Evolutionary conservation across 2,888 invertebrate species (phyloP), one percentile per base, ranked within the genome.

Genomic region (Atherix ibis): DNA sequence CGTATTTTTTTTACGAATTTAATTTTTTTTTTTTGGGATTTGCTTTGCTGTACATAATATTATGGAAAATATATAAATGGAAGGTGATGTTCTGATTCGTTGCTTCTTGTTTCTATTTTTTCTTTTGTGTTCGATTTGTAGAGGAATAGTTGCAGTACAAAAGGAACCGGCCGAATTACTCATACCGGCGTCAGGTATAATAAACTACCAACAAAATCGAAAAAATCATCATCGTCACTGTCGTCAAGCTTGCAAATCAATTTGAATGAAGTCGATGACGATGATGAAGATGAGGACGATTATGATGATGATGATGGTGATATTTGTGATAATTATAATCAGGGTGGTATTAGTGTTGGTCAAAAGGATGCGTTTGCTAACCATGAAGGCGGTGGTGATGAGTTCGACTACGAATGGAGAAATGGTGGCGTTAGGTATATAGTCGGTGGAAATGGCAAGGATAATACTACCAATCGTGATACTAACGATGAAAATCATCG

Each of bases 171-270:
- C 15, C 19, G 28, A 13, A 26, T 31, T 12, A 38, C 40, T 5
- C 50, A 55, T 27, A 52, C 52, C 22, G 54, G 54, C 16, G 51
- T 56, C 10, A 49, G 53, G 12, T 59, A 59, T 39, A 53, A 52
- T 19, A 58, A 59, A 45, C 47, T 58, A 32, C 46, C 50, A 25
- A 50, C 45, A 31, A 47, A 48, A 30, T 32, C 31, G n/a, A 38
- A 43, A 40, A 42, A 45, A 43, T 37, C 39, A n/a, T 35, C 40
- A 29, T 30, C 40, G 9, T 44, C 43, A 9, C 43, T 48, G 4
- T 39, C 47, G 3, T 39, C 46, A 4, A 43, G 47, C 3, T 32
- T 49, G 29, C 38, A 48, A 27, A 33, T 37, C 28, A 34, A 34
- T 28, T 32, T 36, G 25, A 41, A 49, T 43, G 39, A 44, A 22